A percentile compares a stretch with the other conserved stretches of the same genome.
Conservation (phyloP, 2,113 vertebrate species). For the Globicephala melas region DNA sequence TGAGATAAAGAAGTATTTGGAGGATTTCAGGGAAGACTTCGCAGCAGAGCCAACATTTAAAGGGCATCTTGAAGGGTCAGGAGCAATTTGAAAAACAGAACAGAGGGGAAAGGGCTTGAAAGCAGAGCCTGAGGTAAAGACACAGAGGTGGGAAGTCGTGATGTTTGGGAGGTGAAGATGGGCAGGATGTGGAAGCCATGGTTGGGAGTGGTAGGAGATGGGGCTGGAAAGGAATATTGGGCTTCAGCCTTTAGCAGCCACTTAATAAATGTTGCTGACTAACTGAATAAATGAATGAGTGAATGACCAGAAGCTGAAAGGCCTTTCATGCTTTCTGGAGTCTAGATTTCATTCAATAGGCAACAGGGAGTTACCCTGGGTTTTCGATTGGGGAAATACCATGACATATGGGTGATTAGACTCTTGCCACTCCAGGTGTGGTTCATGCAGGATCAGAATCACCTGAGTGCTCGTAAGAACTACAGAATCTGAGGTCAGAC, state of each 20-base stretch:
- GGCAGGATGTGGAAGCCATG: accelerated
- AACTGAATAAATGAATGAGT: background rate
- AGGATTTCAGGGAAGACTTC: background rate
- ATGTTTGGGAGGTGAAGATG: background rate
- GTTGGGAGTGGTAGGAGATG: too few species aligned
- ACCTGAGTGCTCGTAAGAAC: background rate
- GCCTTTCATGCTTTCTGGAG: background rate
- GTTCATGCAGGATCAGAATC: background rate
- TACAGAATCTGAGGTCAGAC: background rate
- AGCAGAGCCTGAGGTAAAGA: background rate
- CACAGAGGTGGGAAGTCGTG: background rate
- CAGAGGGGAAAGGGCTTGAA: background rate
- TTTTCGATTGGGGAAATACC: background rate
- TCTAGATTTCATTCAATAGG: background rate
- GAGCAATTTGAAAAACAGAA: background rate
- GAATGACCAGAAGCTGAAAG: background rate
- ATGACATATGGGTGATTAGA: accelerated
- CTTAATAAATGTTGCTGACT: background rate
- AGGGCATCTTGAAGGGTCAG: background rate
- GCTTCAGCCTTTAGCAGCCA: background rate
- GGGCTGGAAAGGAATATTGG: background rate
- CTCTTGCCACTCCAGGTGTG: too few species aligned
- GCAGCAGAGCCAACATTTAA: background rate
- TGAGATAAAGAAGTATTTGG: background rate
- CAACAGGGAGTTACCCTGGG: background rate